Base-by-base conservation (phyloP, 1,140 invertebrate species). In the Trichonephila clavipes region DNA sequence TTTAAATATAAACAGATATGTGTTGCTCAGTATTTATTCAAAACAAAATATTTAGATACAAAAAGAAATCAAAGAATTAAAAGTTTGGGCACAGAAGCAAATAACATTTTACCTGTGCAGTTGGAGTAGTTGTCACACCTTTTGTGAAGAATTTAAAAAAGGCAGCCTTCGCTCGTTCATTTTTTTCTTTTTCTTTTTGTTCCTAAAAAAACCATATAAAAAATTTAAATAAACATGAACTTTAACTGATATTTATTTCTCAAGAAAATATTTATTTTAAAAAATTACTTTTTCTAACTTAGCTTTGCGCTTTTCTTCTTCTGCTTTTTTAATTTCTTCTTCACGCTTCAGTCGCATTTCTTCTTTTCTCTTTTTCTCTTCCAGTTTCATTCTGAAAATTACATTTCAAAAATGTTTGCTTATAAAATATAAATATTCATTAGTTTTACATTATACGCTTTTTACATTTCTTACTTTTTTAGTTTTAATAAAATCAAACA, bases 361-460 rank as follows among this genome's bases (percentile, higher is more conserved):
- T 93, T 93, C 92, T 24, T 69, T 94, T 72, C 61, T 82, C 77
- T 94, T 94, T 24, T 94, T 94, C n/a, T 90, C 77, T 94, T 94
- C 93, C 21, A 85, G 44, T 34, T 86, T 94, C 21, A 24, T 34
- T 85, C 87, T 88, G 82, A 83, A 66, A 24, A 64, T 61, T 51
- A 69, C 28, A 21, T 21, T 6, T 89, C 10, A 12, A 51, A 7
- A 51, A 51, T 51, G 34, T 40, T 40, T 40, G 34, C 34, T 40
- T 40, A 40, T 40, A 4, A 40, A 40, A 4, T 40, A 40, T 40
- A 40, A 40, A 3, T 40, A 40, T 40, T 40, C 34, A 40, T 40
- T 40, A 40, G 34, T 40, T 40, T 40, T 40, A 40, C 4, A 4
- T 1, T 40, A 3, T 40, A 40, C 4, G 4, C 34, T 40, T 40